phyloP scores from a whole-genome alignment of 2,888 invertebrate genomes.

The Dilophus febrilis region DNA sequence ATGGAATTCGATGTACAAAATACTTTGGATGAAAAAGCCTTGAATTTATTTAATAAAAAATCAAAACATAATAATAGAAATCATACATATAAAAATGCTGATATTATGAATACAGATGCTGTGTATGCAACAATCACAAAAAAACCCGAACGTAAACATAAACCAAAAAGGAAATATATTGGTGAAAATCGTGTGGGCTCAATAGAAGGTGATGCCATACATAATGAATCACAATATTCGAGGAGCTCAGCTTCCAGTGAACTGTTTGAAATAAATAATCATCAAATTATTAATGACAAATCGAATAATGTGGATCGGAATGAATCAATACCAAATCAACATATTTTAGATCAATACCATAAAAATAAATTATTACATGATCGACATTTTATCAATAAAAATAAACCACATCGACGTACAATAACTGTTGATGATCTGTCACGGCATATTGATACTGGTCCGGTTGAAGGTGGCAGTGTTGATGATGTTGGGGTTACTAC shows the following conservation, averaged over 20 bases:
- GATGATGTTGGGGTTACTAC: not conserved
- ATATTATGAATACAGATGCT: constrained; percentile 6
- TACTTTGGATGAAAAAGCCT: constrained; percentile 25
- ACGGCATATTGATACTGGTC: not conserved
- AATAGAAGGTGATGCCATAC: constrained; percentile 21
- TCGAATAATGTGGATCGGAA: constrained; percentile 11
- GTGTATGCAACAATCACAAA: constrained; percentile 8
- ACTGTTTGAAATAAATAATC: not conserved
- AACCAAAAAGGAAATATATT: constrained; percentile 24
- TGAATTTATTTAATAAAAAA: constrained; percentile 22
- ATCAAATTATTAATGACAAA: constrained; percentile 7
- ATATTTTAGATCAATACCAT: constrained; percentile 6
- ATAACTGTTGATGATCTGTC: not conserved
- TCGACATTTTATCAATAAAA: too few species aligned
- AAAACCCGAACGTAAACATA: constrained; percentile 17
- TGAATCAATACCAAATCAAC: too few species aligned
- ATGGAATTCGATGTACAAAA: constrained; percentile 25
- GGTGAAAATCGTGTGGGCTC: constrained; percentile 29
- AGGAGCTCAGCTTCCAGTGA: constrained; percentile 14
- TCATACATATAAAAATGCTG: too few species aligned
- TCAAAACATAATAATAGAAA: constrained; percentile 1
- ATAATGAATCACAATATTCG: constrained; percentile 23
- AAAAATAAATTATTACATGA: constrained; percentile 6
- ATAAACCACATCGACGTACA: constrained; percentile 1
- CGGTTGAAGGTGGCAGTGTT: not conserved